Evolutionary conservation across 2,113 vertebrate genomes (phyloP).

Genomic region (Nibea coibor): DNA sequence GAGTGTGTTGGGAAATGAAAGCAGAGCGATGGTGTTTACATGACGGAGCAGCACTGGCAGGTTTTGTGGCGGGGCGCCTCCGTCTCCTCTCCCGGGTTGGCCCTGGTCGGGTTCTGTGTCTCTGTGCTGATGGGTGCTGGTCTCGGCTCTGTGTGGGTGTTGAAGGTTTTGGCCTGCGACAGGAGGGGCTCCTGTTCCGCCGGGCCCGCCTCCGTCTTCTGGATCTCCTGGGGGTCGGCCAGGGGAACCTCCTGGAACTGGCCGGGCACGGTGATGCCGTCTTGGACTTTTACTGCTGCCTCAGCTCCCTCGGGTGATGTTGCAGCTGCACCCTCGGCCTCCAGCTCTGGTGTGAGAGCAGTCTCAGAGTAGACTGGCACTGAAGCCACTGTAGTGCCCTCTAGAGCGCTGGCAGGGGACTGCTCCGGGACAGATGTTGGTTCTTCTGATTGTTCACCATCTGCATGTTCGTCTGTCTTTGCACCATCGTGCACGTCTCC

Average conservation of each 20-base stretch:
- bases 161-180: slow-evolving; percentile 35
- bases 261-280: neutral
- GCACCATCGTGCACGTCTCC: neutral
- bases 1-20: slow-evolving; percentile 20
- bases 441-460: slow-evolving; percentile 12
- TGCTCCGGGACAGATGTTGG: slow-evolving; percentile 22
- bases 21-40: slow-evolving; percentile 68
- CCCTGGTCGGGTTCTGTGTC: slow-evolving; percentile 25
- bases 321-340: slow-evolving; percentile 16
- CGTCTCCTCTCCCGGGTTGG: slow-evolving; percentile 21
- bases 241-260: slow-evolving; percentile 82
- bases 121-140: slow-evolving; percentile 19
- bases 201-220: slow-evolving; percentile 24
- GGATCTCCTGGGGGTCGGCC: slow-evolving; percentile 42
- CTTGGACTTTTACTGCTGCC: slow-evolving; percentile 4
- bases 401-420: slow-evolving; percentile 33
- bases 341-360: neutral
- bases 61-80: slow-evolving; percentile 72
- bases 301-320: slow-evolving; percentile 21
- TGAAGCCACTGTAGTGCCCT: slow-evolving; percentile 31
- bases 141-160: slow-evolving; percentile 14
- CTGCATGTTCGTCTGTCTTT: neutral
- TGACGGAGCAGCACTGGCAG: slow-evolving; percentile 84
- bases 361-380: slow-evolving; percentile 64
- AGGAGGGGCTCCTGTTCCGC: slow-evolving; percentile 79